Conservation (phyloP, 2,888 invertebrate genomes). For the Oscheius sp. region DNA sequence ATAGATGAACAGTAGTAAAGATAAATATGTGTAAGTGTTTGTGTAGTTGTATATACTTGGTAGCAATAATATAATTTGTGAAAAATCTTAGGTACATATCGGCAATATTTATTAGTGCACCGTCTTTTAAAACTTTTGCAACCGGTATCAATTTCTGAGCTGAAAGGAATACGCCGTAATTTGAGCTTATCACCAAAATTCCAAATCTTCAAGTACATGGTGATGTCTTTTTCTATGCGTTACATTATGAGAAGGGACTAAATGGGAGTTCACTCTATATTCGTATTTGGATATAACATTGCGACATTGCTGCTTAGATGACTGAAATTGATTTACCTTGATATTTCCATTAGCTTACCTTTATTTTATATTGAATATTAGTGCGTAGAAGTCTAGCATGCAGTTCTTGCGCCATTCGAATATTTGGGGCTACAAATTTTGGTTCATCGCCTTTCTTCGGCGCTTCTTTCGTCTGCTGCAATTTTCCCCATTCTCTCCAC, state of each 20-base stretch:
- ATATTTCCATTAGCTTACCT: constrained; percentile 1
- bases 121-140: background rate
- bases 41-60: background rate
- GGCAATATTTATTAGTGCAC: constrained; percentile 5
- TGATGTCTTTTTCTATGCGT: constrained; percentile 10
- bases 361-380: constrained; percentile 88
- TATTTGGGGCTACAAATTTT: constrained; percentile 85
- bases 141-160: constrained; percentile 23
- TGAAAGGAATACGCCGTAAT: background rate
- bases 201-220: constrained; percentile 1
- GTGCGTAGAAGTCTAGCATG: constrained; percentile 93
- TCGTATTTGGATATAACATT: constrained; percentile 4
- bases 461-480: constrained; percentile 46
- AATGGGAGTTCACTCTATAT: constrained; percentile 21
- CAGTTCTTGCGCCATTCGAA: constrained; percentile 89
- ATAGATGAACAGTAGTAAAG: background rate
- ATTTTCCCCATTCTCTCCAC: constrained; percentile 58
- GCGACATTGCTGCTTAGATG: constrained; percentile 21
- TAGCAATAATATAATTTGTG: background rate
- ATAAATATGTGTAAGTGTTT: constrained; percentile 35
- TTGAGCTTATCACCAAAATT: constrained; percentile 20
- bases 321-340: constrained; percentile 4
- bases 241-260: background rate
- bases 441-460: constrained; percentile 44
- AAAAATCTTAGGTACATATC: background rate